Evolutionary conservation across 2,888 invertebrate genomes (phyloP).

Genomic region (Fragum fragum): DNA sequence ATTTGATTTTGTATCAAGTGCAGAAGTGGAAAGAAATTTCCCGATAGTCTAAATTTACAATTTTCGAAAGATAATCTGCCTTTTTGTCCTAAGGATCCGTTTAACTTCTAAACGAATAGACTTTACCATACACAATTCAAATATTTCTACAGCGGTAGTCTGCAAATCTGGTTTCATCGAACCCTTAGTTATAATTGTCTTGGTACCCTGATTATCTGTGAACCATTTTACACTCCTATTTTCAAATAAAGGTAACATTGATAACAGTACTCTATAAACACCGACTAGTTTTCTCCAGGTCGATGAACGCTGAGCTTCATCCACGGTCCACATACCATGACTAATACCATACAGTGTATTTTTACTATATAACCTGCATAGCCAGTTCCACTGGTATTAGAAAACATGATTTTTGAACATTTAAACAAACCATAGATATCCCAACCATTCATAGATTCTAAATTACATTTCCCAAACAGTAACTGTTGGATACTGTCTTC

Average conservation of each 20-base stretch:
- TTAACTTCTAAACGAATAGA: constrained; percentile 38
- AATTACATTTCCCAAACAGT: constrained; percentile 24
- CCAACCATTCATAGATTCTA: constrained; percentile 29
- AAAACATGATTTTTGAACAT: constrained; percentile 40
- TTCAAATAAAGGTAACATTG: constrained; percentile 15
- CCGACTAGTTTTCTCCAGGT: constrained; percentile 56
- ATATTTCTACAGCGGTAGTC: constrained; percentile 25
- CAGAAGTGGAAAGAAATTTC: constrained; percentile 39
- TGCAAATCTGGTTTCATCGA: constrained; percentile 48
- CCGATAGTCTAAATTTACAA: constrained; percentile 56
- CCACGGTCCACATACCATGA: constrained; percentile 52
- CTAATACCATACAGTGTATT: constrained; percentile 34
- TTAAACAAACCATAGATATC: constrained; percentile 25
- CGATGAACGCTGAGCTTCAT: constrained; percentile 49
- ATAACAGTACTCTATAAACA: constrained; percentile 30
- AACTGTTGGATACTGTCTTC: constrained; percentile 33
- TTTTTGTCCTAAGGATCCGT: constrained; percentile 56
- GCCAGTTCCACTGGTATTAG: constrained; percentile 42
- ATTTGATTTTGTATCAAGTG: constrained; percentile 28
- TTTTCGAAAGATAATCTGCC: constrained; percentile 48
- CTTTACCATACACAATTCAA: constrained; percentile 35
- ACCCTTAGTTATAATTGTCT: constrained; percentile 28
- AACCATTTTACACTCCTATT: constrained; percentile 44
- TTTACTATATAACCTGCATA: constrained; percentile 48
- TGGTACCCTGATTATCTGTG: constrained; percentile 45